Evolutionary conservation across 2,888 invertebrate species (phyloP).

Genomic region (Sphecodes monilicornis): DNA sequence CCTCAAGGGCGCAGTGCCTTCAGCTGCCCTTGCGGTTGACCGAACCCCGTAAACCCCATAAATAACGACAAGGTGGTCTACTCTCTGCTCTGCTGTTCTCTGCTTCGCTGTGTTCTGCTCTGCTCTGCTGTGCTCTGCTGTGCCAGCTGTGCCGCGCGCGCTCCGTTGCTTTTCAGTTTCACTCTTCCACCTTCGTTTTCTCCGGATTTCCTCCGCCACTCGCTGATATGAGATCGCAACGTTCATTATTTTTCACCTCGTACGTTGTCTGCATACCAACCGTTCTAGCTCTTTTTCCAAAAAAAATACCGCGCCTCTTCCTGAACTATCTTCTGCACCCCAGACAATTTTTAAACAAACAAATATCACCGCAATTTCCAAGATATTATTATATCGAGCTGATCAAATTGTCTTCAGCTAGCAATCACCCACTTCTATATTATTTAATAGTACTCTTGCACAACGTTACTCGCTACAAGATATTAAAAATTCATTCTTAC

Average conservation of each 20-base stretch:
- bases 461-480: no score
- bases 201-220: constrained; percentile 22
- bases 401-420: no score
- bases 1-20: constrained; percentile 75
- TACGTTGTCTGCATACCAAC: constrained; percentile 8
- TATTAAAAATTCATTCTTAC: no score
- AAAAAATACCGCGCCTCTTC: background rate
- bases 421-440: no score
- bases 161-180: constrained; percentile 56
- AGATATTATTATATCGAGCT: no score
- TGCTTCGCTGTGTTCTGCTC: background rate
- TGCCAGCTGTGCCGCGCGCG: constrained; percentile 62
- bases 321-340: background rate
- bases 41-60: constrained; percentile 77
- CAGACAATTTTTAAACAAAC: background rate
- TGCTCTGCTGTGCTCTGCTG: constrained; percentile 14
- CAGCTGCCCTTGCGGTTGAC: constrained; percentile 77
- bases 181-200: constrained; percentile 60
- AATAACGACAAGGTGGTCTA: constrained; percentile 73
- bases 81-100: background rate
- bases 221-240: constrained; percentile 4
- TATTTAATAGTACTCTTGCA: no score
- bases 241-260: background rate
- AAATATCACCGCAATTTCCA: background rate
- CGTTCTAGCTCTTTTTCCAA: background rate